Conservation (phyloP, 2,797 vertebrate species). For the Scyliorhinus canicula region DNA sequence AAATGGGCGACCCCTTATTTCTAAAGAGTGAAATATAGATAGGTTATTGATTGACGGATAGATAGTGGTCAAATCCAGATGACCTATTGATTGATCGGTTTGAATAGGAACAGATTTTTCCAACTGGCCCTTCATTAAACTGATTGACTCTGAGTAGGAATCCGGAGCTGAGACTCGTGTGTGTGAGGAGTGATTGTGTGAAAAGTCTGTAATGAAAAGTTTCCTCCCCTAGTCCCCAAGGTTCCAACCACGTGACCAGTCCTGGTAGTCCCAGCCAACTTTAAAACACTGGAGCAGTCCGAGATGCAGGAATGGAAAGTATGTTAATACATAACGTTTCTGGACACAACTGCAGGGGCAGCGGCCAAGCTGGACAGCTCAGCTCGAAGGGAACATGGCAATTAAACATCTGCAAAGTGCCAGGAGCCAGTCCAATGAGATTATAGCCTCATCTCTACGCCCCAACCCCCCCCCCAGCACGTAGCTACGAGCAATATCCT, state of each 20-base stretch:
- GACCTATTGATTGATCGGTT: not conserved
- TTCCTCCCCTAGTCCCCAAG: not conserved
- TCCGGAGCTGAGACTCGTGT: not conserved
- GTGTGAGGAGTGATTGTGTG: not conserved
- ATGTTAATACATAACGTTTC: not conserved
- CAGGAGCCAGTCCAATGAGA: not conserved
- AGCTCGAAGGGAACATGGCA: not conserved
- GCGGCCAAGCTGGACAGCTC: not conserved
- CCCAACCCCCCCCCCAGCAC: not conserved
- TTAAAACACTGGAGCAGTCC: not conserved
- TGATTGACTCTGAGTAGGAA: not conserved
- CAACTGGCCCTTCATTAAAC: not conserved
- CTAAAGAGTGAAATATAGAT: not conserved
- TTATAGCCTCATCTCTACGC: not conserved
- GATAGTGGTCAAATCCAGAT: not conserved
- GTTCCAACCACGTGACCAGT: not conserved
- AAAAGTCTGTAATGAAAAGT: not conserved
- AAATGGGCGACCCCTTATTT: no score
- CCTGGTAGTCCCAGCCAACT: not conserved
- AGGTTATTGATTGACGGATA: not conserved
- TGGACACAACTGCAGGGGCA: not conserved
- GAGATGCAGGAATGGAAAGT: not conserved
- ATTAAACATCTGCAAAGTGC: not conserved
- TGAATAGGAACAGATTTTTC: not conserved
- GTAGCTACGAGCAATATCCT: not conserved